These are phyloP conservation scores for Apodemus sylvaticus DNA, from an alignment of 2,113 vertebrate genomes.

Conservation along the genomic window DNA sequence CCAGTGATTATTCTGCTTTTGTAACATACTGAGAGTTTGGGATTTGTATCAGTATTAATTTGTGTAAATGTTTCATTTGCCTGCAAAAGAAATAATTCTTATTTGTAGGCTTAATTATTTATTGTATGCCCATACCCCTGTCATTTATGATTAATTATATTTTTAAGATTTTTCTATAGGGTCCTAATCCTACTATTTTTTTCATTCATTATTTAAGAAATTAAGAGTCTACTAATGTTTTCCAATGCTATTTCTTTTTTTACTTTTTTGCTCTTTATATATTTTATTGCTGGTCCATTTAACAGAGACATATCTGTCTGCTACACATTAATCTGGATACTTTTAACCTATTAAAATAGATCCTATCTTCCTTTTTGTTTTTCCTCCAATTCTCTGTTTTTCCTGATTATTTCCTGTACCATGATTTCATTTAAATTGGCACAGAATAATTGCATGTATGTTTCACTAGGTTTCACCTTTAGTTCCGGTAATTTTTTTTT, in stretches of 20 bases:
- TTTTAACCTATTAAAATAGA: conserved; percentile 36
- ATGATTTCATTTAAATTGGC: neutral
- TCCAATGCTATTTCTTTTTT: conserved; percentile 36
- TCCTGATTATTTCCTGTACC: conserved; percentile 49
- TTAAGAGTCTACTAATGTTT: conserved; percentile 42
- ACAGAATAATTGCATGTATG: neutral
- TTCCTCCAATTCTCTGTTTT: conserved; percentile 49
- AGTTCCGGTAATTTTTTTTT: neutral
- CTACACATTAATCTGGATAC: neutral
- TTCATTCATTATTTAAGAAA: conserved; percentile 59
- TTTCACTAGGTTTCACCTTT: conserved; percentile 23
- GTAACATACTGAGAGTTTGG: conserved; percentile 33
- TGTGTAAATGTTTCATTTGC: conserved; percentile 25
- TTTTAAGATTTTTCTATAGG: neutral
- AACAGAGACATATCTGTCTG: conserved; percentile 24
- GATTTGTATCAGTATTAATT: conserved; percentile 30
- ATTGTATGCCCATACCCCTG: neutral
- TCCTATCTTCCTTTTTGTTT: neutral
- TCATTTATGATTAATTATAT: conserved; percentile 27
- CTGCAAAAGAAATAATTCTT: conserved; percentile 45
- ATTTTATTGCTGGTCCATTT: conserved; percentile 30
- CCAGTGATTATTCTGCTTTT: conserved; percentile 16
- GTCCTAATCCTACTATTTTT: conserved; percentile 18
- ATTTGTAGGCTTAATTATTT: conserved; percentile 41
- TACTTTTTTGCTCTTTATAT: conserved; percentile 3